Evolutionary conservation across 2,888 invertebrate genomes (phyloP).

Genomic region (Dicranocentrus wangi): DNA sequence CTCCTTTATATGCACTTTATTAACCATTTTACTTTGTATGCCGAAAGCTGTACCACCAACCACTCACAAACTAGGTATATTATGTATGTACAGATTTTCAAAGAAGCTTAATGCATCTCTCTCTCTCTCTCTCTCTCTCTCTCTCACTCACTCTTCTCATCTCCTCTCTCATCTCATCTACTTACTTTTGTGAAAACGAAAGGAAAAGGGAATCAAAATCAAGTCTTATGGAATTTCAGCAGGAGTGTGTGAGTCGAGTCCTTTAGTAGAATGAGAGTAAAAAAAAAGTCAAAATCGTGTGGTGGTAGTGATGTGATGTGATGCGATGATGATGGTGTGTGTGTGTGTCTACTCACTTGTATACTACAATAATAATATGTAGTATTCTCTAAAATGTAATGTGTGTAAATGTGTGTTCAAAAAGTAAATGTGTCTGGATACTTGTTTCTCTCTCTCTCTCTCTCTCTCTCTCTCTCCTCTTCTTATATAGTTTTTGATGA

Average conservation of each 20-base stretch:
- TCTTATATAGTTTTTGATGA: not conserved
- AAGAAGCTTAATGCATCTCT: slow-evolving; percentile 12
- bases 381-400: not conserved
- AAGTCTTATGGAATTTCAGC: slow-evolving; percentile 18
- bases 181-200: slow-evolving; percentile 8
- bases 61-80: not conserved
- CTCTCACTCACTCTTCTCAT: slow-evolving; percentile 7
- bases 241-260: not conserved
- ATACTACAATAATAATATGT: not conserved
- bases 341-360: not conserved
- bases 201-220: slow-evolving; percentile 21
- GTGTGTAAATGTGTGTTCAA: not conserved
- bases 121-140: too few relatives aligned
- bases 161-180: too few relatives aligned
- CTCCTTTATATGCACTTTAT: slow-evolving; percentile 11
- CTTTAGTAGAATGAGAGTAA: not conserved
- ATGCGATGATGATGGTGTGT: slow-evolving; percentile 1
- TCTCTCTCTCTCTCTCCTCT: not conserved
- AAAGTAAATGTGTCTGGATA: slow-evolving; percentile 24
- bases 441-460: not conserved
- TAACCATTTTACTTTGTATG: slow-evolving; percentile 6
- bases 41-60: not conserved
- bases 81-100: not conserved
- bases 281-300: slow-evolving; percentile 19
- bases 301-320: not conserved